Conservation (phyloP, 2,113 vertebrate species). For the Epinephelus moara region DNA sequence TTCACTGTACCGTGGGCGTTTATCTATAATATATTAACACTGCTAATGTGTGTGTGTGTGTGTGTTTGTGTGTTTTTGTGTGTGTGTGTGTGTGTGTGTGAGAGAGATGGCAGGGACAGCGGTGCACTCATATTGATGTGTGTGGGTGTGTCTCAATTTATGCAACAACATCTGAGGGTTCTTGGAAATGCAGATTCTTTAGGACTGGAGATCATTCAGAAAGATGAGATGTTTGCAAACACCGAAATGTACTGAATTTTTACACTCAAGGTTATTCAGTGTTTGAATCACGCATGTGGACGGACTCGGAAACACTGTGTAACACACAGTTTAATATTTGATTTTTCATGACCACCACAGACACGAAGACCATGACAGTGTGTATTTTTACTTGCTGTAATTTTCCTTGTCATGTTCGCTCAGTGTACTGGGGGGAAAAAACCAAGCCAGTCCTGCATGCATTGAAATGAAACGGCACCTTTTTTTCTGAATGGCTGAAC, state of each 20-base stretch:
- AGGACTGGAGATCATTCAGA: conserved; percentile 19
- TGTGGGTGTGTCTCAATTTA: conserved; percentile 80
- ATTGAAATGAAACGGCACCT: conserved; percentile 48
- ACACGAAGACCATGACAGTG: not conserved
- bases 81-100: conserved; percentile 17
- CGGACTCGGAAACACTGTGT: not conserved
- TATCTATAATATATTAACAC: conserved; percentile 72
- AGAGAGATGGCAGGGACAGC: conserved; percentile 40
- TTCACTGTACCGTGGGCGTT: conserved; percentile 56
- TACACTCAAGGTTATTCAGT: conserved; percentile 34
- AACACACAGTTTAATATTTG: not conserved
- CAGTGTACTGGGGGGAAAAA: conserved; percentile 16
- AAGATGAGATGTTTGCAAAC: conserved; percentile 29
- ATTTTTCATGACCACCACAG: conserved; percentile 1
- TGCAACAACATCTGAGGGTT: conserved; percentile 70
- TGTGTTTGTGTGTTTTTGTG: not conserved
- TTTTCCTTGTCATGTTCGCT: conserved; percentile 49
- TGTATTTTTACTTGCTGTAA: conserved; percentile 41
- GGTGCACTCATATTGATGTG: conserved; percentile 58
- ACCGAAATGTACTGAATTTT: conserved; percentile 14
- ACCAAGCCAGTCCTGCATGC: conserved; percentile 46
- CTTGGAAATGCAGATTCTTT: conserved; percentile 43
- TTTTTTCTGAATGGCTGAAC: conserved; percentile 59
- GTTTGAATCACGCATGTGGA: conserved; percentile 25
- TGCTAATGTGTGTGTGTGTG: conserved; percentile 17